Evolutionary conservation across 2,113 vertebrate species (phyloP), one percentile per base, ranked within the genome.

Genomic region (Anarhynchus alexandrinus): DNA sequence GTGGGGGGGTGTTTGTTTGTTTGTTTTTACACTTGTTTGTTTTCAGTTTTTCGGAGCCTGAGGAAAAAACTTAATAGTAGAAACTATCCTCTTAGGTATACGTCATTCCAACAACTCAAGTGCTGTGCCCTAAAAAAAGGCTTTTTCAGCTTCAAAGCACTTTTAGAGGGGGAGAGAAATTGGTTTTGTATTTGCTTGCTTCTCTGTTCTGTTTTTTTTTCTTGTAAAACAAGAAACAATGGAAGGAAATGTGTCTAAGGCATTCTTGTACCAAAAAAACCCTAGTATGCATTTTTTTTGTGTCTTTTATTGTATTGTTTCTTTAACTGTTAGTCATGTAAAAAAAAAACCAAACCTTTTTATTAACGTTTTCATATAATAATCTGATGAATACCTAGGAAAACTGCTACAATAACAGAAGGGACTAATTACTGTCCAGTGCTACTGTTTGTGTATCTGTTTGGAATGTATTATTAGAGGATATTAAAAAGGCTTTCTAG

Each of bases 181-280:
- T 9, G 21, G 15, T 9, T 86, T 92, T 82, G n/a, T 84, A 22
- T 86, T 81, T 86, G 59, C 47, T 82, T 79, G 43, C 65, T 64
- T 76, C 32, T 82, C 79, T 91, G 80, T 47, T 71, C 67, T 81
- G 45, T 79, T 34, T 79, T 34, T 40, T 79, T 70, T 25, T 3
- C 70, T 85, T 0, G 1, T 94, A 72, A 86, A 92, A 65, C 61
- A 76, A 72, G 79, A 34, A 91, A 95, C 93, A 95, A 94, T 94
- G 64, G 59, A 59, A 90, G 92, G 95, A 97, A 96, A 72, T 81
- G 42, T 90, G 72, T 82, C 82, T 67, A 47, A 71, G 77, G 62
- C 67, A 22, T 51, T 92, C 72, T 58, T 92, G 65, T 10, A 73
- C 16, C 38, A 58, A 79, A 69, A 69, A 82, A 61, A 23, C 4